Conservation (phyloP, 2,113 vertebrate species). For the Odontophorus gujanensis region DNA sequence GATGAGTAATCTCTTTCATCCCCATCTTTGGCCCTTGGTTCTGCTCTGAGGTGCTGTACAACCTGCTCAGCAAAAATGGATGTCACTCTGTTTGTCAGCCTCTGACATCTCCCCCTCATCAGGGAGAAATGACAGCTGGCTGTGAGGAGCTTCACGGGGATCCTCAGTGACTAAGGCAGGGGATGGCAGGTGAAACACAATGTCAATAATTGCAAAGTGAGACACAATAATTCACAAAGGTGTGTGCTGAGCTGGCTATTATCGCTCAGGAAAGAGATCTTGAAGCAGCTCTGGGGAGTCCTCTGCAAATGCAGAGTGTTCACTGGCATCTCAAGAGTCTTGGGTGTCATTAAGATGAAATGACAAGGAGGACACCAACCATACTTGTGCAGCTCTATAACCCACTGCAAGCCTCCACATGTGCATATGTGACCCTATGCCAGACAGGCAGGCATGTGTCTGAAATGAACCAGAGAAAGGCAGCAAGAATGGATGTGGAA, state of each 20-base stretch:
- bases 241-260: background rate
- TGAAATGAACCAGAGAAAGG: background rate
- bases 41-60: background rate
- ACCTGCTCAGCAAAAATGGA: background rate
- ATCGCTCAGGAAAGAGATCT: background rate
- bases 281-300: fast-evolving
- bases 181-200: background rate
- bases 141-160: background rate
- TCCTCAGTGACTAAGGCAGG: background rate
- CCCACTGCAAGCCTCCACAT: fast-evolving
- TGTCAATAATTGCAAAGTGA: background rate
- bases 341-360: background rate
- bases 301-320: background rate
- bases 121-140: background rate
- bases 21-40: background rate
- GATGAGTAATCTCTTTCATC: background rate
- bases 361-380: background rate
- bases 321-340: background rate
- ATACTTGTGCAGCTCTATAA: background rate
- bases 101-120: background rate
- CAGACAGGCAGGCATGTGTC: background rate
- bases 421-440: fast-evolving
- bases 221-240: background rate
- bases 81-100: background rate
- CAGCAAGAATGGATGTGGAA: background rate